Base-by-base conservation (phyloP, 2,113 vertebrate genomes). In the Paracanthobrama guichenoti region DNA sequence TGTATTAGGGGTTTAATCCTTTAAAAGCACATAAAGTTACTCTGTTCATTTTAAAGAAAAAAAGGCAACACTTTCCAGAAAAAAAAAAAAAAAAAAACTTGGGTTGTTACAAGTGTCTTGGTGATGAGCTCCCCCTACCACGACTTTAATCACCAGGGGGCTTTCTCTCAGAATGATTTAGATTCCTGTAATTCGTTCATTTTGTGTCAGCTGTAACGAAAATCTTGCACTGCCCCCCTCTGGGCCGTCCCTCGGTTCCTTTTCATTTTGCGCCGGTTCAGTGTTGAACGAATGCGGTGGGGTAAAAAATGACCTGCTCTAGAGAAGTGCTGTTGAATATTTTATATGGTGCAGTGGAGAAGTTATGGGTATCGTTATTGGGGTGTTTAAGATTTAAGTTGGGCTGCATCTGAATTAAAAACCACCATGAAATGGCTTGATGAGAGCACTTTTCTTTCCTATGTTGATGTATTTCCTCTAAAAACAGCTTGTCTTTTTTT, bases 311-410 rank as follows among this genome's bases (percentile, higher is more conserved):
- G 87, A 90, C 89, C 81, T 88, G 87, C 89, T 82, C 14, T 53
- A 87, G 87, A 89, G 86, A 84, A 86, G 84, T 78, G 89, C 88
- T 90, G 86, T 85, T 92, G 88, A 92, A 93, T 92, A 91, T 92
- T 92, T 93, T 60, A 91, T 93, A 87, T 86, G 84, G 74, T 64
- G 74, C 78, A 87, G 83, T 90, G 87, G 76, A 89, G 84, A 87
- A 89, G 81, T 87, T 89, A 85, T 88, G 90, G 74, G 82, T 84
- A 87, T 91, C 86, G 89, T 79, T 91, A 90, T 89, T 84, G 73
- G 71, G 35, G 53, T 81, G 85, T 72, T 76, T n/a, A 44, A 71
- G 78, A 44, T 67, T 53, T 13, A 82, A 59, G 28, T 55, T 44
- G 22, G 46, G 74, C 35, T 48, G 62, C 22, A 42, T 87, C 22